phyloP scores from a whole-genome alignment of 2,113 vertebrate species.

The Rafetus swinhoei region DNA sequence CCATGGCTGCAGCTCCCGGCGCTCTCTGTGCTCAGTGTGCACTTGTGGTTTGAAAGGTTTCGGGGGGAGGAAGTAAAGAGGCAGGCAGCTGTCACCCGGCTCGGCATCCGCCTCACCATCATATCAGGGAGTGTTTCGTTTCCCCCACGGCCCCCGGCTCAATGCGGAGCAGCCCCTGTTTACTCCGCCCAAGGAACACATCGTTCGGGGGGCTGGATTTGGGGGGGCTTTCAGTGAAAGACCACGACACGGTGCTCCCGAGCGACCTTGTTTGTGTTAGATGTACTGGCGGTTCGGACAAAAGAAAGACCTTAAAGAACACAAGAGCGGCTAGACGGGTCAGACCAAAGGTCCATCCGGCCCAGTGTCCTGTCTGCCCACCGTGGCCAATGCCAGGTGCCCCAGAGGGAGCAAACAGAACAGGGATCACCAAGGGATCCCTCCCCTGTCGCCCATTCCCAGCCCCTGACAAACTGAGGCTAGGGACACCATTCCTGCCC shows the following conservation, averaged over 20 bases:
- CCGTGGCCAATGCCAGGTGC: no score
- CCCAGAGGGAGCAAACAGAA: no score
- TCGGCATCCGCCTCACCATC: slow-evolving; percentile 52
- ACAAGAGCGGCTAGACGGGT: no score
- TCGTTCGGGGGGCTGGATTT: accelerated
- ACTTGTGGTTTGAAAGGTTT: slow-evolving; percentile 50
- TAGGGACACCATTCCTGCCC: no score
- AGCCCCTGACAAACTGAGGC: no score
- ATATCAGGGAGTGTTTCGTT: not conserved
- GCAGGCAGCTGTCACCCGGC: slow-evolving; percentile 53
- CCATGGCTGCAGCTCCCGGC: slow-evolving; percentile 77
- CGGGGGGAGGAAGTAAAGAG: slow-evolving; percentile 69
- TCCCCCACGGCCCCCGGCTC: not conserved
- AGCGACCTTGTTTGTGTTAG: no score
- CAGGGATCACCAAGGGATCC: no score
- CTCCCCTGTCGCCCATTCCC: no score
- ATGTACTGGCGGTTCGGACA: no score
- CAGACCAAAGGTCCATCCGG: no score
- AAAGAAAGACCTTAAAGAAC: no score
- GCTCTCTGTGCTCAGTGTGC: not conserved
- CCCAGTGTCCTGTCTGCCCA: no score
- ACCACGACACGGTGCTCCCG: accelerated
- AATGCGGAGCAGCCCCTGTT: not conserved
- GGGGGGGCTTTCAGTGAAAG: not conserved
- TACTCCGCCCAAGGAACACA: not conserved